Conservation (phyloP, 2,113 vertebrate genomes). For the Mus musculus region GRCm39 chr4:131155501-131156000, state of each 20-base stretch:
- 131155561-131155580: background rate
- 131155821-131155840: background rate
- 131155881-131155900: background rate
- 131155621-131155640: fast-evolving
- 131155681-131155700: background rate
- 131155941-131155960: background rate
- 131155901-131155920: background rate
- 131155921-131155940: no score
- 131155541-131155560: background rate
- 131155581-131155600: background rate
- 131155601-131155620: background rate
- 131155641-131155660: background rate
- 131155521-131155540: no score
- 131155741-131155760: background rate
- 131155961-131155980: background rate
- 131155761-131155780: background rate
- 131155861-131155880: background rate
- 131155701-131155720: background rate
- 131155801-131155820: background rate
- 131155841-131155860: background rate
- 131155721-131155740: background rate
- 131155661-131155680: background rate
- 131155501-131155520: background rate
- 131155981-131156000: background rate
- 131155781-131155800: background rate